Percentiles rank a stretch among this genome's conserved stretches.
Evolutionary conservation across 2,888 invertebrate species (phyloP).

Genomic region (Lasioglossum lativentre): DNA sequence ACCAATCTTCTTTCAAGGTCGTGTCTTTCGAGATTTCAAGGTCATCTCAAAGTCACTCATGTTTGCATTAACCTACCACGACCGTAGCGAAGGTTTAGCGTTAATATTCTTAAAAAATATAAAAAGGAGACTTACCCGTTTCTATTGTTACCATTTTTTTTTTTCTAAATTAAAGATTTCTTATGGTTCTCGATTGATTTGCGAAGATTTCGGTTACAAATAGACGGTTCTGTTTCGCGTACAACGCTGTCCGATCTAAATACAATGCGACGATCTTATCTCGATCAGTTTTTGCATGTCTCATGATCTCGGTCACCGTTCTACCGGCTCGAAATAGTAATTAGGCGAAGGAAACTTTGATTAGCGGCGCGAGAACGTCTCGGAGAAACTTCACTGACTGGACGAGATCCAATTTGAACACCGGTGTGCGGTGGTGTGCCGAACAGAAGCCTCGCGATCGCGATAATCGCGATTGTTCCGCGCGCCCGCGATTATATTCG

Average conservation of each 20-base stretch:
- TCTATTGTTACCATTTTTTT: no score
- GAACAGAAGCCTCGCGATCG: slow-evolving; percentile 1
- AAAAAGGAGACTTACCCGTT: no score
- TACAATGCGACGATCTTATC: neutral
- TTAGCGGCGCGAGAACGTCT: neutral
- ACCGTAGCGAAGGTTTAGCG: no score
- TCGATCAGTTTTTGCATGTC: neutral
- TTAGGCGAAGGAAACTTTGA: neutral
- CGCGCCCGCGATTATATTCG: neutral
- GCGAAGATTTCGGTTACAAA: neutral
- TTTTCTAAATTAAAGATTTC: no score
- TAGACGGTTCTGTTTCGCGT: neutral
- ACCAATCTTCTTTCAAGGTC: neutral
- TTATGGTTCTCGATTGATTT: neutral
- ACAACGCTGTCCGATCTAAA: no score
- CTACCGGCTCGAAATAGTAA: neutral
- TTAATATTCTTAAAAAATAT: no score
- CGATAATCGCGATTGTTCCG: neutral
- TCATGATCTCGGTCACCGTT: neutral
- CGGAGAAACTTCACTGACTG: neutral
- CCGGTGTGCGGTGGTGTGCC: neutral
- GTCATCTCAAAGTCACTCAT: neutral
- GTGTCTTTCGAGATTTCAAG: no score
- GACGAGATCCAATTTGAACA: neutral
- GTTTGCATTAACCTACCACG: no score